Conservation (phyloP, 2,113 vertebrate species). For the Aviceda subcristata region DNA sequence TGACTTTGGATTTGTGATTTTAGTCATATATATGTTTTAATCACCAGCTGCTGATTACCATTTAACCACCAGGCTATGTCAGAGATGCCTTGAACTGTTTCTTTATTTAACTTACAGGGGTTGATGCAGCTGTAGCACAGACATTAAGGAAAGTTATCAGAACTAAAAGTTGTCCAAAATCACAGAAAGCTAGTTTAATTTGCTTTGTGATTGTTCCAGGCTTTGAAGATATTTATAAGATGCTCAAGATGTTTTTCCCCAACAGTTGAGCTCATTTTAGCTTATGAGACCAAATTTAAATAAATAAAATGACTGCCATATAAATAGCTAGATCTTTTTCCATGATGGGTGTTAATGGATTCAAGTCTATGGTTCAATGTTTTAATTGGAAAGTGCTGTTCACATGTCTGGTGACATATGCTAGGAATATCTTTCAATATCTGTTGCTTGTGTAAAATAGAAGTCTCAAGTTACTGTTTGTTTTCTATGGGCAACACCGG, state of each 20-base stretch:
- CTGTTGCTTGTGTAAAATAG: not conserved
- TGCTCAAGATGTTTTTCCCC: not conserved
- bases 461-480: not conserved
- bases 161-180: not conserved
- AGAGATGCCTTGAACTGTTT: not conserved
- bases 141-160: not conserved
- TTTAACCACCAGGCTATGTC: not conserved
- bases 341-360: not conserved
- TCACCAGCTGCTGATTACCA: not conserved
- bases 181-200: not conserved
- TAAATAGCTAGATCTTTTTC: not conserved
- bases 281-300: not conserved
- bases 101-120: not conserved
- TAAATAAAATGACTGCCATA: not conserved
- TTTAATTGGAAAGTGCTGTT: slow-evolving; percentile 6
- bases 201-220: not conserved
- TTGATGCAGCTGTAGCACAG: not conserved
- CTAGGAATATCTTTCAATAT: not conserved
- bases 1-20: not conserved
- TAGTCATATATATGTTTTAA: not conserved
- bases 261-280: not conserved
- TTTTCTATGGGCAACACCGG: not conserved
- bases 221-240: slow-evolving; percentile 5
- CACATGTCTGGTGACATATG: not conserved
- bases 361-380: not conserved